Base-by-base conservation (phyloP, 2,888 invertebrate species). In the Terebella lapidaria region DNA sequence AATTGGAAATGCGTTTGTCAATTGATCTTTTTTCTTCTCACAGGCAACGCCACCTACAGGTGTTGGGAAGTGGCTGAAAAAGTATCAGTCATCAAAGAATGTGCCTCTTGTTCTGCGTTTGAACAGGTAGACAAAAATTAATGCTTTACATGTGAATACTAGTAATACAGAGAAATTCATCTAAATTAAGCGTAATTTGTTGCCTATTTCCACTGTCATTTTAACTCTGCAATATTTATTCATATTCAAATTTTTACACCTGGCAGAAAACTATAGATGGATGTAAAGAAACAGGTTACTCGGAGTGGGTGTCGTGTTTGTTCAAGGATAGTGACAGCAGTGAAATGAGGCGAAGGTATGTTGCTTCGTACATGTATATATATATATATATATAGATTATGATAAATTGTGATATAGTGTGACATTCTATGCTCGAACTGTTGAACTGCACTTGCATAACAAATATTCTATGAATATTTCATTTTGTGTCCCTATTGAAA, bases 281-380 rank as follows among this genome's bases (percentile, higher is more conserved):
- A 27, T 58, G 58, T 54, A 58, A 54, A 25, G 30, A 42, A 27
- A 58, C 58, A 26, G 58, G 58, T 5, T 58, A 58, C 29, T 5
- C n/a, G 1, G 59, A 59, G 25, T 47, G 28, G 26, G 25, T 59
- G 15, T 25, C 55, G 30, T 59, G 59, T 47, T 18, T 18, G 5
- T 30, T 28, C 3, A 56, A 47, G 24, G 26, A 15, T 47, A 25
- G 47, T n/a, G n/a, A n/a, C n/a, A n/a, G n/a, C n/a, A n/a, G n/a
- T n/a, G n/a, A n/a, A n/a, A n/a, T n/a, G n/a, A n/a, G n/a, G n/a
- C n/a, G n/a, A n/a, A n/a, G n/a, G n/a, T n/a, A n/a, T n/a, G n/a
- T n/a, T n/a, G n/a, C n/a, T n/a, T n/a, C n/a, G n/a, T n/a, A n/a
- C n/a, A n/a, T n/a, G n/a, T n/a, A n/a, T n/a, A n/a, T n/a, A n/a